phyloP scores from a whole-genome alignment of 2,797 vertebrate species.

The Mallotus villosus region DNA sequence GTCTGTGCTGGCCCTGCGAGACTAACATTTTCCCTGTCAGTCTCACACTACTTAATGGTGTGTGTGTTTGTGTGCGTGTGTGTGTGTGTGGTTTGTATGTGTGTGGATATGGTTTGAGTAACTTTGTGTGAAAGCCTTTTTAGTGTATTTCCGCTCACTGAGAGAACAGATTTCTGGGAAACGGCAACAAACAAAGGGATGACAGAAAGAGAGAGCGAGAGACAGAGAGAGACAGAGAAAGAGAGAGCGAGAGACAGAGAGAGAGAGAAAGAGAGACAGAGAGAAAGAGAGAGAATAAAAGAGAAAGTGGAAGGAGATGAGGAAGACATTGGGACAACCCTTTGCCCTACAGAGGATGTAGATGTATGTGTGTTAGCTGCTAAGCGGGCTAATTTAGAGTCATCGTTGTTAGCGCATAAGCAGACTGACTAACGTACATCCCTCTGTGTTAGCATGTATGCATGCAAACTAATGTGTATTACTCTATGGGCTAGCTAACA shows the following conservation, averaged over 20 bases:
- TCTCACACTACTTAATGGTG: not conserved
- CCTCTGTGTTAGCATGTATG: not conserved
- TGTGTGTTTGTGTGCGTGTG: not conserved
- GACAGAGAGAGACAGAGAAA: not conserved
- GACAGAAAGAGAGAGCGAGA: conserved; percentile 12
- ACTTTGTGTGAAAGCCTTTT: conserved; percentile 62
- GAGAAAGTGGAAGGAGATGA: not conserved
- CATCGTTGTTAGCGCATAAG: too few species aligned
- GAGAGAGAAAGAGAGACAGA: not conserved
- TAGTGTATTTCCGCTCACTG: conserved; percentile 46
- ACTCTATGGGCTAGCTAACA: not conserved
- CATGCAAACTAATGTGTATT: not conserved
- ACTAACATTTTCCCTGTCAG: not conserved
- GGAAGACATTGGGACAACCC: not conserved
- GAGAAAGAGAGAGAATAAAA: not conserved
- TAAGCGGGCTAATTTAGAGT: too few species aligned
- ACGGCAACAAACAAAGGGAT: conserved; percentile 20
- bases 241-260: not conserved
- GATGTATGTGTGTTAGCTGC: too few species aligned
- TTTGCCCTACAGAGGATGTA: too few species aligned
- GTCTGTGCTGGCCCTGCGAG: too few species aligned
- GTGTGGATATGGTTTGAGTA: conserved; percentile 48
- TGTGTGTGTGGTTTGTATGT: conserved; percentile 32
- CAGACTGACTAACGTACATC: conserved; percentile 7
- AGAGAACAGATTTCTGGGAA: conserved; percentile 40